Evolutionary conservation across 2,797 vertebrate species (phyloP).

Genomic region (Lutjanus argentimaculatus): DNA sequence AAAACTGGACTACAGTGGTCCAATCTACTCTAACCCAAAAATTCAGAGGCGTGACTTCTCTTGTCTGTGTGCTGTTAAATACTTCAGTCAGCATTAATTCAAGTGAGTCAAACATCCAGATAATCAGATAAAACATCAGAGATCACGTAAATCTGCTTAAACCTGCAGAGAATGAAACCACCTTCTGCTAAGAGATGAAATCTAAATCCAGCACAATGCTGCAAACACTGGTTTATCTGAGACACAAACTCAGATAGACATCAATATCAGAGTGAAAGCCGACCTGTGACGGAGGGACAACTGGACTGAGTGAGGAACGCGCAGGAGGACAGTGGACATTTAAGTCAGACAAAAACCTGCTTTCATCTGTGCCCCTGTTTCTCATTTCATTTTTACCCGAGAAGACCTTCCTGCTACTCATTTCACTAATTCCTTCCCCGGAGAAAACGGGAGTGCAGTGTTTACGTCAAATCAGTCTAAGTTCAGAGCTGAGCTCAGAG

Average conservation of each 20-base stretch:
- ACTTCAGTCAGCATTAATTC: not conserved
- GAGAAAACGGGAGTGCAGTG: not conserved
- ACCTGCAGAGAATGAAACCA: not conserved
- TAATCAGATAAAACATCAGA: too few species aligned
- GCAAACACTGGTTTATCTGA: too few species aligned
- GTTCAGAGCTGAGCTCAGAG: not conserved
- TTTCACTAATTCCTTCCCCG: conserved; percentile 37
- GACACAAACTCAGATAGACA: too few species aligned
- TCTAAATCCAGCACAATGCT: not conserved
- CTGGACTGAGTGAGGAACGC: not conserved
- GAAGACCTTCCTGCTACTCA: conserved; percentile 17
- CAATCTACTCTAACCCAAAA: not conserved
- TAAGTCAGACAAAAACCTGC: conserved; percentile 15
- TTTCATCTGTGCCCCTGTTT: conserved; percentile 27
- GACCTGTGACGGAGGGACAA: not conserved
- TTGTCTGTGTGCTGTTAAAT: not conserved
- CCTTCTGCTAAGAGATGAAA: not conserved
- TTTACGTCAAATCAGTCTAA: not conserved
- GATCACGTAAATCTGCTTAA: too few species aligned
- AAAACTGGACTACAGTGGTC: too few species aligned
- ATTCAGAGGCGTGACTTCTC: not conserved
- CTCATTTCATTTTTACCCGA: conserved; percentile 3
- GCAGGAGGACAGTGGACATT: not conserved
- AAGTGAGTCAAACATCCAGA: too few species aligned
- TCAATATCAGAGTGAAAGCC: too few species aligned